These are phyloP conservation scores for Naso thynnoides DNA, from an alignment of 2,797 vertebrate genomes.

Conservation along the genomic window DNA sequence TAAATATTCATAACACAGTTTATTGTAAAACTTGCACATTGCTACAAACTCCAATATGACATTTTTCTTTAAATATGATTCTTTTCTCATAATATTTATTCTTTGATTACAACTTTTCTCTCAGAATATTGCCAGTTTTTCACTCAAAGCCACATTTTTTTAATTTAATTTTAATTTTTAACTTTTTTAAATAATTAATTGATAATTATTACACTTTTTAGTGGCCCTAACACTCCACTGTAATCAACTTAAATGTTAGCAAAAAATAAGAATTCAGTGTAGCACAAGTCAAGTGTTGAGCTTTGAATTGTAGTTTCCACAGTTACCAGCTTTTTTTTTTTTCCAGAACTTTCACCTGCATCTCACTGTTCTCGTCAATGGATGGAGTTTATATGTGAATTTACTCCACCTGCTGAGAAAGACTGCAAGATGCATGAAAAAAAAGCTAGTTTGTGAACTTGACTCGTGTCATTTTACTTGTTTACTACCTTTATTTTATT, in stretches of 20 bases:
- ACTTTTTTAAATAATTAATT: too few relatives aligned
- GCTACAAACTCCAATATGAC: too few relatives aligned
- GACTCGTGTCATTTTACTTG: background rate
- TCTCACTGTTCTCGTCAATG: background rate
- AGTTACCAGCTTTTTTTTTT: background rate
- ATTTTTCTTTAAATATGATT: background rate
- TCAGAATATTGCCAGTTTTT: background rate
- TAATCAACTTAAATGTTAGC: background rate
- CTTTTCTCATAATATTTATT: background rate
- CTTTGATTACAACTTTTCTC: background rate
- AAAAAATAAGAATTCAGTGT: background rate
- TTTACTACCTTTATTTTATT: background rate
- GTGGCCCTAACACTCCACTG: constrained; percentile 1
- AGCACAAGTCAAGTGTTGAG: background rate
- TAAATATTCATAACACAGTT: too few relatives aligned
- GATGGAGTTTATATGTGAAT: background rate
- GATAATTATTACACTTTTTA: too few relatives aligned
- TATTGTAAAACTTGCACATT: too few relatives aligned
- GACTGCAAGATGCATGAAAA: background rate
- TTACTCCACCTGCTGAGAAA: background rate
- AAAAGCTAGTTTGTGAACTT: background rate
- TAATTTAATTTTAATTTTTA: background rate
- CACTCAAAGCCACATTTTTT: too few relatives aligned
- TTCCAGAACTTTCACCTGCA: background rate
- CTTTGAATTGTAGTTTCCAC: background rate